Evolutionary conservation across 2,888 invertebrate genomes (phyloP), one percentile per base, ranked within the genome.

Genomic region (Alentia gelatinosa): DNA sequence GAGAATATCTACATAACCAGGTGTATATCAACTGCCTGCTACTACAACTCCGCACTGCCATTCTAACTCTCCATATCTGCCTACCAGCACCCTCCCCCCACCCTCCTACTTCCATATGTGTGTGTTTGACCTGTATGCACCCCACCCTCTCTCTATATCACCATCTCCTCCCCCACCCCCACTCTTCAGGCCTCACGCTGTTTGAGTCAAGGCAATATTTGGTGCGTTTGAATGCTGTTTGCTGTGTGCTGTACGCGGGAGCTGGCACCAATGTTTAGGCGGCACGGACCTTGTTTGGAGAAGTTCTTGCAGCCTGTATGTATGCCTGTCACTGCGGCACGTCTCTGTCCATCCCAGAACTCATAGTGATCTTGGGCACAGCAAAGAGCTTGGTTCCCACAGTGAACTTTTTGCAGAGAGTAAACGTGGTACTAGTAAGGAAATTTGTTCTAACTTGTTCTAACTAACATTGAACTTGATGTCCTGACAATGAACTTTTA

Each of bases 181-280:
- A 23, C 74, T 33, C 74, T 74, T 1, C 26, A 30, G 30, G 15
- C 30, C 74, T 12, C 47, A 12, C 47, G 19, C 74, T 79, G 79
- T 79, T 79, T 79, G 39, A 26, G 4, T 39, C 37, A 39, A n/a
- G 79, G 23, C n/a, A 79, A 79, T 79, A 79, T 79, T 79, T 79
- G 79, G 39, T n/a, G 15, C 79, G n/a, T 79, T 79, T 37, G 79
- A 79, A 79, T 79, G 35, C 1, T 79, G 79, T 79, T 79, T 79
- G 79, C 39, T 1, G n/a, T 33, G 74, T 3, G 30, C 74, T 74
- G 74, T 74, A 33, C 74, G 26, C 30, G 12, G 74, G n/a, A 15
- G 12, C 23, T 33, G 12, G 26, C n/a, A 19, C 12, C 74, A 19
- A 74, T 74, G 74, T 74, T 74, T 74, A 74, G 74, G 1, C 26